These are phyloP conservation scores for Beroe forskalii DNA, from an alignment of 37 sponge, comb jelly and placozoan genomes.

Conservation along the genomic window DNA sequence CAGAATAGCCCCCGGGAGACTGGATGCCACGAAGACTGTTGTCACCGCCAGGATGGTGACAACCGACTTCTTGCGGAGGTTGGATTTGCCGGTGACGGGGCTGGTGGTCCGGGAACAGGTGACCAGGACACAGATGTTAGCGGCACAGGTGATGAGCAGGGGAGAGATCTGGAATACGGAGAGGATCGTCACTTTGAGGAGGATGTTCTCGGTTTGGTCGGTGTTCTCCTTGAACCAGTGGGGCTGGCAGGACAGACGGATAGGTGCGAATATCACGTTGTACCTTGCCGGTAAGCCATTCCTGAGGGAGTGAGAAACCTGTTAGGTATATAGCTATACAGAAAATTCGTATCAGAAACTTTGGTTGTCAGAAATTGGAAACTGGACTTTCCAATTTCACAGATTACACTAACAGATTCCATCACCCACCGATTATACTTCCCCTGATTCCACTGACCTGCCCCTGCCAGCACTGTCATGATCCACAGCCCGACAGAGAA, in stretches of 20 bases:
- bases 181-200: background rate
- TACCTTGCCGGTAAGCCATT: background rate
- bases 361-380: too few species aligned
- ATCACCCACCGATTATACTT: too few species aligned
- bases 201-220: background rate
- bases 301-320: background rate
- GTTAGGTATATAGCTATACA: too few species aligned
- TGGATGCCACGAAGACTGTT: background rate
- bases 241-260: background rate
- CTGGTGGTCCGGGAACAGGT: background rate
- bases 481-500: constrained; percentile 5
- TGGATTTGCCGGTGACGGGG: background rate
- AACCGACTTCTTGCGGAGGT: background rate
- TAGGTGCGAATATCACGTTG: background rate
- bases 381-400: too few species aligned
- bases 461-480: background rate
- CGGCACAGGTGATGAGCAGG: background rate
- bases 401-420: too few species aligned
- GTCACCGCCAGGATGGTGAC: constrained; percentile 7
- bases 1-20: background rate
- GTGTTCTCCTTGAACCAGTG: background rate
- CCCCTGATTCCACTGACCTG: too few species aligned
- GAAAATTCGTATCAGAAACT: too few species aligned
- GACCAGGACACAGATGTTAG: constrained; percentile 29
- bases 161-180: background rate